phyloP scores from a whole-genome alignment of 2,113 vertebrate genomes.

The Marcusenius ussheri region DNA sequence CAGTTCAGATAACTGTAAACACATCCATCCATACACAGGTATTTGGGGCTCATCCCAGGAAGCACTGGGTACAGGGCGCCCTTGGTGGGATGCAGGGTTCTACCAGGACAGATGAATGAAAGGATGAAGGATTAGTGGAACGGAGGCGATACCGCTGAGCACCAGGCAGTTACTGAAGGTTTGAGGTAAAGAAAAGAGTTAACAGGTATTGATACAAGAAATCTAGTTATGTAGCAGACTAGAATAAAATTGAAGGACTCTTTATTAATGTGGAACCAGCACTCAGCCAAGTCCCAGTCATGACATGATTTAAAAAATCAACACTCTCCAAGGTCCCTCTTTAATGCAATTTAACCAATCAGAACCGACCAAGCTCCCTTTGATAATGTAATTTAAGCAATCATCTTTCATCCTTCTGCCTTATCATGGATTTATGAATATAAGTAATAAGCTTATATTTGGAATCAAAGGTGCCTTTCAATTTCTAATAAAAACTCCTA shows the following conservation, averaged over 20 bases:
- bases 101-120: background rate
- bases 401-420: background rate
- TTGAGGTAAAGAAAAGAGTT: slow-evolving; percentile 23
- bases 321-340: background rate
- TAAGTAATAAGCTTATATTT: background rate
- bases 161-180: slow-evolving; percentile 36
- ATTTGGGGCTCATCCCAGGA: background rate
- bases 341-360: slow-evolving; percentile 10
- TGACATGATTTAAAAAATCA: background rate
- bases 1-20: background rate
- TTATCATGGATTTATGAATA: background rate
- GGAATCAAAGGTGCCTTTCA: background rate
- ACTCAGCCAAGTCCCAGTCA: background rate
- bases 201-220: slow-evolving; percentile 34
- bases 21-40: background rate
- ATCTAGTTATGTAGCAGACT: slow-evolving; percentile 17
- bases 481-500: background rate
- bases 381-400: background rate
- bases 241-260: slow-evolving; percentile 28
- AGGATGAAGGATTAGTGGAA: background rate
- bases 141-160: background rate
- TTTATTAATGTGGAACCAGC: slow-evolving; percentile 23
- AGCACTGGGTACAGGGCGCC: background rate
- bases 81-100: background rate
- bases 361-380: background rate